These are phyloP conservation scores for Limnephilus auricula DNA, from an alignment of 2,888 invertebrate species.

Conservation along the genomic window DNA sequence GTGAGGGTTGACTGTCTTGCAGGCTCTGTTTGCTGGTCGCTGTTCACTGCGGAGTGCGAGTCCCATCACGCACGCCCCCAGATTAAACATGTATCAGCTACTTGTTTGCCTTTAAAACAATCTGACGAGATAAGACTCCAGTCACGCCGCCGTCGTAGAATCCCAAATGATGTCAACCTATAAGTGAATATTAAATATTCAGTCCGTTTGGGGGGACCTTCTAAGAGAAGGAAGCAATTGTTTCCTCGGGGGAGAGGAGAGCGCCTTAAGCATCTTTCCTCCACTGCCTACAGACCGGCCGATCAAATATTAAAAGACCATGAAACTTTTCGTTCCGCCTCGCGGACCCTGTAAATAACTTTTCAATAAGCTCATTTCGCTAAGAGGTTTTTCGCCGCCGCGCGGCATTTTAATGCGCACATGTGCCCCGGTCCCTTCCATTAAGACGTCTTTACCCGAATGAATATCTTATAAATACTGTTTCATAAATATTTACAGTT, in stretches of 20 bases:
- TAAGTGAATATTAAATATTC: conserved; percentile 67
- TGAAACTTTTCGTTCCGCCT: conserved; percentile 62
- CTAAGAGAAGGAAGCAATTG: conserved; percentile 52
- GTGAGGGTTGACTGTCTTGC: neutral
- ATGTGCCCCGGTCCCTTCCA: conserved; percentile 57
- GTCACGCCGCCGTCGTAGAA: conserved; percentile 65
- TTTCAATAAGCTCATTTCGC: conserved; percentile 66
- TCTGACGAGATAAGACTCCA: conserved; percentile 63
- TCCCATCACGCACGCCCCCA: conserved; percentile 17
- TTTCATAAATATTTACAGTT: conserved; percentile 32
- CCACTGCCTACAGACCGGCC: conserved; percentile 55
- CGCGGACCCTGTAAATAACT: conserved; percentile 65
- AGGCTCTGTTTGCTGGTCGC: neutral
- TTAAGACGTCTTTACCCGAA: conserved; percentile 62
- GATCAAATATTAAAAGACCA: conserved; percentile 64
- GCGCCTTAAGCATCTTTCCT: conserved; percentile 57
- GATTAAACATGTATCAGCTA: conserved; percentile 56
- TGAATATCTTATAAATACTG: conserved; percentile 61
- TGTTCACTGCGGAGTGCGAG: conserved; percentile 5
- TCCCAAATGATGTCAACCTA: conserved; percentile 66
- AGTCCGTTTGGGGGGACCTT: conserved; percentile 46
- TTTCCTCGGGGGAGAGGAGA: conserved; percentile 56
- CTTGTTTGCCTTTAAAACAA: conserved; percentile 62
- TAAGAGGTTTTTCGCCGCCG: conserved; percentile 64
- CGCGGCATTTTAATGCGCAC: conserved; percentile 63